Evolutionary conservation across 2,797 vertebrate genomes (phyloP).

Genomic region (Pelobates cultripes): DNA sequence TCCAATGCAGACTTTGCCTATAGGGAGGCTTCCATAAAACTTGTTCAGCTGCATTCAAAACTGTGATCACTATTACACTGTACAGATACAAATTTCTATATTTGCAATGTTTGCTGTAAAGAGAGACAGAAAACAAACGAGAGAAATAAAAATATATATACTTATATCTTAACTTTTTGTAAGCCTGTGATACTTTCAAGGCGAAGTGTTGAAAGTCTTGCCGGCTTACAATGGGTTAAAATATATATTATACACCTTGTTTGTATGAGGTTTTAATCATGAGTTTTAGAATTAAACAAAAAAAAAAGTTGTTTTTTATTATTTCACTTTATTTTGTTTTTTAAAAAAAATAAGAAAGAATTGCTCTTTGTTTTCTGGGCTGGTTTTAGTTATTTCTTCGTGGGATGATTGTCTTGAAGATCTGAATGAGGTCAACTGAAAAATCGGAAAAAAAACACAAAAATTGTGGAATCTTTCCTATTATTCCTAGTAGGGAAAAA

Average conservation of each 20-base stretch:
- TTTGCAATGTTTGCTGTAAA: constrained; percentile 94
- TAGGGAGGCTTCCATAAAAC: constrained; percentile 67
- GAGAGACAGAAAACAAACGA: constrained; percentile 74
- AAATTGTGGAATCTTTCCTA: constrained; percentile 52
- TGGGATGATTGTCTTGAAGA: constrained; percentile 63
- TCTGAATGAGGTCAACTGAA: constrained; percentile 70
- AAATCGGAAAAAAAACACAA: constrained; percentile 62
- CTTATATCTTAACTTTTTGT: constrained; percentile 53
- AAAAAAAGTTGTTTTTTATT: constrained; percentile 68
- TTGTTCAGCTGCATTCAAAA: constrained; percentile 69
- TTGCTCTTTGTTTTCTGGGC: constrained; percentile 24
- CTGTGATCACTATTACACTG: constrained; percentile 76
- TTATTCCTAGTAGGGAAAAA: constrained; percentile 2
- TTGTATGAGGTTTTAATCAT: constrained; percentile 84
- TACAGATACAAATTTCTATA: constrained; percentile 97
- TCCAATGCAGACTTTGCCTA: constrained; percentile 70
- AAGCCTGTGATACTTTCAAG: constrained; percentile 10
- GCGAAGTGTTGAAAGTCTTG: neutral
- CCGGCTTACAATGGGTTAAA: constrained; percentile 62
- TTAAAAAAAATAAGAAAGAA: constrained; percentile 22
- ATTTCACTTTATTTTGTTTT: constrained; percentile 64
- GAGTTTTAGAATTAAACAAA: constrained; percentile 74
- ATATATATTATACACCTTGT: constrained; percentile 66
- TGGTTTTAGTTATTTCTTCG: constrained; percentile 64
- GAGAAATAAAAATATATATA: constrained; percentile 62